Base-by-base conservation (phyloP, 2,888 invertebrate species). In the Mesorhabditis spiculigera region DNA sequence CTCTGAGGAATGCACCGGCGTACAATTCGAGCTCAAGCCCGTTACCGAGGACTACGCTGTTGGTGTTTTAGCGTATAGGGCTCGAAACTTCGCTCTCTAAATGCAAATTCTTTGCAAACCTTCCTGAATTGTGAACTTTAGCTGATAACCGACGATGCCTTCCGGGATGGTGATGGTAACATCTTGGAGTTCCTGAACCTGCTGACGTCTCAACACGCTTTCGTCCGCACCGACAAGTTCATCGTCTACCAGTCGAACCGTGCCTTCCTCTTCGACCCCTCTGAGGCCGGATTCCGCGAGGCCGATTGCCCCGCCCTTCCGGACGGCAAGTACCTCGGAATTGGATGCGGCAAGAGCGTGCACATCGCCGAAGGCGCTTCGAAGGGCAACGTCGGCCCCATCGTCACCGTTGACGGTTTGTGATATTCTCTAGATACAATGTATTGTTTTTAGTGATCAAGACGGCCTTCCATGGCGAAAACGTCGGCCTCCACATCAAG, bases 131-230 rank as follows among this genome's bases (percentile, higher is more conserved):
- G 28, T 28, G 28, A 28, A 13, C n/a, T 50, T 50, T 50, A 50
- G 58, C n/a, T 50, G n/a, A 13, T n/a, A 50, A 13, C 58, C 8
- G n/a, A 50, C n/a, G 58, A 50, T 50, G 58, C n/a, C n/a, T 50
- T 68, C 16, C 43, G 43, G 5, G 62, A 65, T 5, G n/a, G 16
- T 4, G 68, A 68, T 43, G n/a, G 43, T 3, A 45, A 44, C 1
- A 43, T 71, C 28, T 42, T 69, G 16, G 71, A 71, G n/a, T 67
- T 61, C 5, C 61, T 68, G 5, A 68, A 71, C n/a, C 13, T 71
- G n/a, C 68, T 71, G 10, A 44, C 62, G 43, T 50, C 67, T 4
- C 71, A 71, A 42, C 13, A 6, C 8, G 63, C 71, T 63, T 66
- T 70, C 4, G 43, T 71, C 67, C 68, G 50, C 42, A 61, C 61